These are phyloP conservation scores for Trissolcus brochymenae DNA, from an alignment of 2,888 invertebrate species.

Conservation along the genomic window DNA sequence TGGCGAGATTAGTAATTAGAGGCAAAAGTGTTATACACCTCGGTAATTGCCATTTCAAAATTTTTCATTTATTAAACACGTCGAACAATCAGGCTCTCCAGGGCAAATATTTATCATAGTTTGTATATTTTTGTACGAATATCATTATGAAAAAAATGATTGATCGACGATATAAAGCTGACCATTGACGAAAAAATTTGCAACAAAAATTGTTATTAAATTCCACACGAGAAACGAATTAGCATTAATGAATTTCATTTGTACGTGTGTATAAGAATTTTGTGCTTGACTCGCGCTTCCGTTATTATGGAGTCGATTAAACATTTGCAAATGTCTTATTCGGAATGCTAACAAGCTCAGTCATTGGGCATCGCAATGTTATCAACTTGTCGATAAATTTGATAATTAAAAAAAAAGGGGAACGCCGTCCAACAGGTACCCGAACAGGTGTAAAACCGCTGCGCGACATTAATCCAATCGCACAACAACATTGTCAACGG, in stretches of 20 bases:
- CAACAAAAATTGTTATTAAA: neutral
- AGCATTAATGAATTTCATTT: neutral
- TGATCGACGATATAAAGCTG: no score
- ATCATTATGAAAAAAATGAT: no score
- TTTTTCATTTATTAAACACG: no score
- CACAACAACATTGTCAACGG: constrained; percentile 32
- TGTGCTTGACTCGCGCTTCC: constrained; percentile 30
- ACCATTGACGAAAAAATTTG: no score
- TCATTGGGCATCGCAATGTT: constrained; percentile 49
- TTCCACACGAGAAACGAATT: neutral
- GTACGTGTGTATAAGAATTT: neutral
- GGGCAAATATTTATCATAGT: no score
- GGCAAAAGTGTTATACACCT: neutral
- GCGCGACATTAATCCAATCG: constrained; percentile 22
- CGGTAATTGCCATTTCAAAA: no score
- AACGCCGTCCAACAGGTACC: constrained; percentile 43
- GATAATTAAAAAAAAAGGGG: constrained; percentile 58
- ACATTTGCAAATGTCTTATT: constrained; percentile 42
- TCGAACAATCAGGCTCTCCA: no score
- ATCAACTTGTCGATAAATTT: constrained; percentile 59
- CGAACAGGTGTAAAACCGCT: constrained; percentile 51
- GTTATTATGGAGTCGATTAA: constrained; percentile 18
- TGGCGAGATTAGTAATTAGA: neutral
- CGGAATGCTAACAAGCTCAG: constrained; percentile 53
- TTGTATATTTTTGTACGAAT: no score